Evolutionary conservation across 2,888 invertebrate genomes (phyloP).

Genomic region (Clostera curtula): DNA sequence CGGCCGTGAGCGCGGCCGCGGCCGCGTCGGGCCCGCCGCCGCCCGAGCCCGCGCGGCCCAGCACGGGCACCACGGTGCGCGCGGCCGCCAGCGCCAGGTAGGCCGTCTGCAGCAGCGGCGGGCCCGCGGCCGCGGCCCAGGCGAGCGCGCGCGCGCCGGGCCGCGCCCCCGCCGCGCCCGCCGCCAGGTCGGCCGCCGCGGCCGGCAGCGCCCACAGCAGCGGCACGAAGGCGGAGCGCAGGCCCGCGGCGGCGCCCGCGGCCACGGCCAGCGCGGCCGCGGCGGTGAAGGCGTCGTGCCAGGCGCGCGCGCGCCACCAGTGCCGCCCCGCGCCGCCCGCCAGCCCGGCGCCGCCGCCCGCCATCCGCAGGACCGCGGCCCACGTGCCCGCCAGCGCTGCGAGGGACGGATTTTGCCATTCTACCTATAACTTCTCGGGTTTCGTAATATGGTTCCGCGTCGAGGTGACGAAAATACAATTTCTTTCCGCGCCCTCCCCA

Average conservation of each 20-base stretch:
- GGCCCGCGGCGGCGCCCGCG: constrained; percentile 43
- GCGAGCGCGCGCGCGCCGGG: constrained; percentile 44
- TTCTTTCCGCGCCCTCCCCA: no score
- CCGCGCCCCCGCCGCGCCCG: constrained; percentile 81
- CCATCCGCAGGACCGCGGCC: no score
- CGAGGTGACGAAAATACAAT: no score
- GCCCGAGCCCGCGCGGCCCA: constrained; percentile 84
- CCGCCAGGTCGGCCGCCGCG: constrained; percentile 72
- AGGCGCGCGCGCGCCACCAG: constrained; percentile 26
- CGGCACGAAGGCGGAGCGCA: constrained; percentile 81
- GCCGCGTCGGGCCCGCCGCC: constrained; percentile 81
- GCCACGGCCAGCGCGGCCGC: constrained; percentile 46
- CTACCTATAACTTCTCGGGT: no score
- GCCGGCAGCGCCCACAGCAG: constrained; percentile 79
- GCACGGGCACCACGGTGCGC: constrained; percentile 85
- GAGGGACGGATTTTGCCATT: no score
- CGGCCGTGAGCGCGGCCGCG: constrained; percentile 29
- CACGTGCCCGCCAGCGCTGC: no score
- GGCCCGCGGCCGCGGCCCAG: constrained; percentile 80
- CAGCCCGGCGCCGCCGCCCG: no score
- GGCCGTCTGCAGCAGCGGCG: constrained; percentile 79
- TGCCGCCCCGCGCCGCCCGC: constrained; percentile 59
- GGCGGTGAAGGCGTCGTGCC: constrained; percentile 16
- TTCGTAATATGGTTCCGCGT: no score
- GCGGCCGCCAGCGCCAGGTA: constrained; percentile 82